Conservation (phyloP, 2,888 invertebrate species). For the Fragum fragum region DNA sequence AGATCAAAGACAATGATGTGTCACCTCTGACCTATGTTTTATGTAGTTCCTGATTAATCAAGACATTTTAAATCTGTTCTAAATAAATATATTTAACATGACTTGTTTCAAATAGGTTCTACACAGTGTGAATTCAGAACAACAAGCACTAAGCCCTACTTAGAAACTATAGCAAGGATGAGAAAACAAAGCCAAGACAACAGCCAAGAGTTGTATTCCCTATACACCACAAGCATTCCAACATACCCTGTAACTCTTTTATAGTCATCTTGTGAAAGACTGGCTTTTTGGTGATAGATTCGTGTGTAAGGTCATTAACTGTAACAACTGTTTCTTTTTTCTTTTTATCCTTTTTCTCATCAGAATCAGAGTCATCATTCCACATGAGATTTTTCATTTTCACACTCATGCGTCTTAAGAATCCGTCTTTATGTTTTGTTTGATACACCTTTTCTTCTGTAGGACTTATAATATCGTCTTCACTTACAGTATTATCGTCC, state of each 20-base stretch:
- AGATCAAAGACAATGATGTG: too few relatives aligned
- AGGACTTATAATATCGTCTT: slow-evolving; percentile 53
- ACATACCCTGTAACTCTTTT: slow-evolving; percentile 56
- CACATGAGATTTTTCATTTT: slow-evolving; percentile 73
- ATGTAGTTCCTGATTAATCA: too few relatives aligned
- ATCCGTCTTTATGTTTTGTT: slow-evolving; percentile 60
- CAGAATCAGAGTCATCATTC: slow-evolving; percentile 67
- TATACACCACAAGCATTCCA: background rate
- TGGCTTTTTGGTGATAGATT: slow-evolving; percentile 71
- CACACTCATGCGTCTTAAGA: slow-evolving; percentile 75
- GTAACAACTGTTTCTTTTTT: slow-evolving; percentile 69
- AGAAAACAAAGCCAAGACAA: background rate
- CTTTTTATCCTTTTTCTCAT: slow-evolving; percentile 43
- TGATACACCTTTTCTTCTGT: slow-evolving; percentile 20
- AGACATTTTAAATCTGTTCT: too few relatives aligned
- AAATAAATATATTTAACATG: too few relatives aligned
- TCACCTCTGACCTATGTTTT: too few relatives aligned
- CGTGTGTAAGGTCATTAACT: slow-evolving; percentile 79
- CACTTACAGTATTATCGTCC: slow-evolving; percentile 48
- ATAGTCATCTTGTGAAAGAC: slow-evolving; percentile 72
- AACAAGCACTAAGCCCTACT: background rate
- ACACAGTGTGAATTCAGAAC: background rate
- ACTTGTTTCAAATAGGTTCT: background rate
- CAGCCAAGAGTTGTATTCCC: background rate
- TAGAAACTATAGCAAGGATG: too few relatives aligned